phyloP scores from a whole-genome alignment of 2,113 vertebrate genomes.

The Cygnus atratus region DNA sequence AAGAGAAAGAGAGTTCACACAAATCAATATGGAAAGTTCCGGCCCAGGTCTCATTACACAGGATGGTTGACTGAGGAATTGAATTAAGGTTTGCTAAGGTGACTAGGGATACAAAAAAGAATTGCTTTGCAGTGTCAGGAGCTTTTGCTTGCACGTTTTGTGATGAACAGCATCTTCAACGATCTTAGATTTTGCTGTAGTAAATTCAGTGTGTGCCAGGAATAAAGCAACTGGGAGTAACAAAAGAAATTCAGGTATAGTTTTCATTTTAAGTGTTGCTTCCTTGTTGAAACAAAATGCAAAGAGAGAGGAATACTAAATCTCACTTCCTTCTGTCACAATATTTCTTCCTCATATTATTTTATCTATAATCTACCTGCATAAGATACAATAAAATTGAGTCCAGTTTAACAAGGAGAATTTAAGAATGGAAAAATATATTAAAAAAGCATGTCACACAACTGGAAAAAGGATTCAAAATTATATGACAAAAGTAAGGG shows the following conservation, averaged over 20 bases:
- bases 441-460: neutral
- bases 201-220: neutral
- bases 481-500: neutral
- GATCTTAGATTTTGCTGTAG: neutral
- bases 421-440: neutral
- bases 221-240: constrained; percentile 8
- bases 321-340: neutral
- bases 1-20: neutral
- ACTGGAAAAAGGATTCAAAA: neutral
- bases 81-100: constrained; percentile 28
- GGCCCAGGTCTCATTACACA: constrained; percentile 23
- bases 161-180: neutral
- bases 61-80: constrained; percentile 24
- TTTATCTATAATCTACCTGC: neutral
- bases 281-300: neutral
- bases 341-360: neutral
- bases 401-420: neutral
- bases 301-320: neutral
- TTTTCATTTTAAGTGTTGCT: constrained; percentile 5
- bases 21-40: constrained; percentile 44
- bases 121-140: neutral
- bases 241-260: neutral
- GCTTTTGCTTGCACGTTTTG: neutral
- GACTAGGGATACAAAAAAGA: constrained; percentile 5
- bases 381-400: neutral